Percentiles rank a stretch among this genome's conserved stretches.
Conservation (phyloP, 2,797 vertebrate genomes). For the Onychomys arenicola region DNA sequence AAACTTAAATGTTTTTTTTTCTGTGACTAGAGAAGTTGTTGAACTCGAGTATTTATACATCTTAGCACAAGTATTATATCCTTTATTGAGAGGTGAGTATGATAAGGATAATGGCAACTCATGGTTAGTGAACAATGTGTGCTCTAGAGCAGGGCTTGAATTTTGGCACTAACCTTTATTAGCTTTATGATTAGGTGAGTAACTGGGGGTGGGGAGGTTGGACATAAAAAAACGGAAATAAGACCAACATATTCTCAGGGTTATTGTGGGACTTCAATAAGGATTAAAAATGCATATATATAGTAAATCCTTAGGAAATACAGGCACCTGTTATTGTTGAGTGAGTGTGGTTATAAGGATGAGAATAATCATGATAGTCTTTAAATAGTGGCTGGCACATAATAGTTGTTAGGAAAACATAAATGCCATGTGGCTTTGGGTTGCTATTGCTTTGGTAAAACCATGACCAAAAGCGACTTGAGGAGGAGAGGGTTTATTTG, state of each 20-base stretch:
- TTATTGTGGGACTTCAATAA: conserved; percentile 37
- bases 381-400: not conserved
- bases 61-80: not conserved
- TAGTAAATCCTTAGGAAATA: conserved; percentile 49
- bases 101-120: not conserved
- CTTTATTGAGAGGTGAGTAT: not conserved
- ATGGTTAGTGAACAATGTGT: not conserved
- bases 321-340: not conserved
- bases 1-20: not conserved
- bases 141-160: not conserved
- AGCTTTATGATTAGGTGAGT: conserved; percentile 11
- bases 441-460: not conserved
- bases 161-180: not conserved
- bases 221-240: not conserved
- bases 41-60: not conserved
- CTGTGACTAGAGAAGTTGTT: not conserved
- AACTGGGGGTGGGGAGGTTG: not conserved
- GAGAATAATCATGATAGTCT: not conserved
- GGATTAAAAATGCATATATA: conserved; percentile 2
- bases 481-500: not conserved
- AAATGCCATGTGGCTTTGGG: not conserved
- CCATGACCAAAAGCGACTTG: not conserved
- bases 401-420: conserved; percentile 16
- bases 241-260: not conserved
- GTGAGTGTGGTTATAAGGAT: not conserved